Percentiles rank a stretch among this genome's conserved stretches.
Conservation (phyloP, 2,888 invertebrate species). For the Trilocha varians region DNA sequence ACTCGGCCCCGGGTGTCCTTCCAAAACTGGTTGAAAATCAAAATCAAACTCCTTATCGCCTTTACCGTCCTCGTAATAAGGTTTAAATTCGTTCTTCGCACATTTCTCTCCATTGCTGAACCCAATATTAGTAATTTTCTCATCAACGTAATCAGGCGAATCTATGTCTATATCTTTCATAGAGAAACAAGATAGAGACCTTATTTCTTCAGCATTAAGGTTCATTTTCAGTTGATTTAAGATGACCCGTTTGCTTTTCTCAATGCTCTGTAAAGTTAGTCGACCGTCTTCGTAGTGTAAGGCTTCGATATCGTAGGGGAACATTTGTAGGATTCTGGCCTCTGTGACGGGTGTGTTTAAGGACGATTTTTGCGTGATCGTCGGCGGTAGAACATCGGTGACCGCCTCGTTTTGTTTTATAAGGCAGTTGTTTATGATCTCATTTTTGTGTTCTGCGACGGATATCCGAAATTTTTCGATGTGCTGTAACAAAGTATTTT, state of each 20-base stretch:
- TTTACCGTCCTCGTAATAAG: constrained; percentile 44
- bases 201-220: constrained; percentile 30
- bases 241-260: constrained; percentile 47
- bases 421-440: constrained; percentile 36
- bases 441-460: constrained; percentile 38
- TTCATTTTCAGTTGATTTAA: constrained; percentile 32
- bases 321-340: constrained; percentile 27
- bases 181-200: constrained; percentile 55
- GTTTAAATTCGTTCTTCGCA: constrained; percentile 28
- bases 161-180: constrained; percentile 62
- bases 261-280: constrained; percentile 48
- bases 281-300: constrained; percentile 31
- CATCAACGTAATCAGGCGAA: constrained; percentile 40
- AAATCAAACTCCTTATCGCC: constrained; percentile 79
- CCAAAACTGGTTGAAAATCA: constrained; percentile 87
- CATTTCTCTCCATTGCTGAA: constrained; percentile 49
- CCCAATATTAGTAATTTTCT: constrained; percentile 46
- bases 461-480: constrained; percentile 44
- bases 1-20: constrained; percentile 90
- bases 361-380: constrained; percentile 15
- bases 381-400: constrained; percentile 38
- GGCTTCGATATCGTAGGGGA: constrained; percentile 37
- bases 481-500: constrained; percentile 29
- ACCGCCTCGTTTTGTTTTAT: constrained; percentile 32
- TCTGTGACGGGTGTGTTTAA: constrained; percentile 11